Conservation (phyloP, 2,888 invertebrate genomes). For the Meandrusa payeni region DNA sequence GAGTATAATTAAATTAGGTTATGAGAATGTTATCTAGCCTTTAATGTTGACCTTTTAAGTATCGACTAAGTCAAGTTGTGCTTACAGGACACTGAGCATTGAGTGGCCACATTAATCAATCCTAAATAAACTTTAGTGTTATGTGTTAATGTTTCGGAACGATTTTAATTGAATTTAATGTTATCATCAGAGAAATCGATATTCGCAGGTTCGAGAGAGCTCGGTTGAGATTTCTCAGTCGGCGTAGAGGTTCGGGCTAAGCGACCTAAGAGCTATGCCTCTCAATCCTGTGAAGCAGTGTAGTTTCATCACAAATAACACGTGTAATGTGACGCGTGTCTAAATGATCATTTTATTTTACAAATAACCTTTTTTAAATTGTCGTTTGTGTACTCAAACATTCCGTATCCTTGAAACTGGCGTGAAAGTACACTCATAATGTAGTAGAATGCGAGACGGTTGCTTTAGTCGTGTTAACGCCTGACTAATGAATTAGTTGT, state of each 20-base stretch:
- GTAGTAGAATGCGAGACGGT: not conserved
- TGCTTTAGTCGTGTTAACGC: constrained; percentile 1
- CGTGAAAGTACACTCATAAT: constrained; percentile 13
- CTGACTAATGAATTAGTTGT: constrained; percentile 8
- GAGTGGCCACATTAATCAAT: not conserved
- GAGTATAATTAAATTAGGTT: constrained; percentile 4
- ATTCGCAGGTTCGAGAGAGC: too few species aligned
- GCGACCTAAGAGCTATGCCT: too few species aligned
- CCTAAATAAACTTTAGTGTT: not conserved
- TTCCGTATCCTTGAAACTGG: constrained; percentile 1
- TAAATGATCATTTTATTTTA: constrained; percentile 3
- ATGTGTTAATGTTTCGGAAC: not conserved
- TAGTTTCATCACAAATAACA: constrained; percentile 1
- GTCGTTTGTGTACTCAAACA: constrained; percentile 8
- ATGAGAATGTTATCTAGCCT: constrained; percentile 4
- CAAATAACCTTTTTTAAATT: constrained; percentile 7
- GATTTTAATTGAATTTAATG: too few species aligned
- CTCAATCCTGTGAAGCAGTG: too few species aligned
- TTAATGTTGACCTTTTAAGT: constrained; percentile 7
- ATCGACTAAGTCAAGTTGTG: constrained; percentile 6
- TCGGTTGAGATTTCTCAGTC: too few species aligned
- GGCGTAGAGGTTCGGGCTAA: too few species aligned
- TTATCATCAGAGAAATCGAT: not conserved
- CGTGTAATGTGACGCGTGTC: not conserved
- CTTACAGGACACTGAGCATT: not conserved